Base-by-base conservation (phyloP, 2,113 vertebrate genomes). In the Oncorhynchus tshawytscha region DNA sequence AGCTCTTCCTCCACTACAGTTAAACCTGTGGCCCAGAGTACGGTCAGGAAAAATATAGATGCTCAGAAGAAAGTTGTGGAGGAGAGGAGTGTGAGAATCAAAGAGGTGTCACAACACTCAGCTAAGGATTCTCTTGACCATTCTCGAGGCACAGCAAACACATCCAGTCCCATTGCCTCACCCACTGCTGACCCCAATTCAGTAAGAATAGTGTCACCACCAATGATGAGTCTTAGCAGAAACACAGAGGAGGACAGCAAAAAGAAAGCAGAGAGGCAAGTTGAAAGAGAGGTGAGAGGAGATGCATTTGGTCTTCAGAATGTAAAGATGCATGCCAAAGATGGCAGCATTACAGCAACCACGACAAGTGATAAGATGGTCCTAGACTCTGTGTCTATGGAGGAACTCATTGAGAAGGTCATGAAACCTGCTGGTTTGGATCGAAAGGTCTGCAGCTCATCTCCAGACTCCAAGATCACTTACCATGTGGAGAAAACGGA, bases 331-430 rank as follows among this genome's bases (percentile, higher is more conserved):
- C 51, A 54, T 54, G 16, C 13, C 15, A 54, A 54, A 31, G 24
- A n/a, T 51, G 29, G 69, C 34, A 27, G 78, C 75, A 69, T 39
- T 62, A 15, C 71, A 20, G 12, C 25, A 15, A 60, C 72, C 57
- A 34, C 73, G 82, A 74, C 81, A 72, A 73, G 69, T 80, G 85
- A 91, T 71, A 89, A 89, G 75, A 90, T 84, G 70, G 76, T 84
- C n/a, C 84, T 92, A 67, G 89, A 94, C 66, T 62, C 86, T 1
- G 87, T 91, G 68, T 89, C 85, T 76, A 88, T 94, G n/a, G 88
- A 94, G 74, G 95, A 96, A 57, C 95, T 98, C 31, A 94, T 99
- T 62, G 93, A 45, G 39, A 11, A 93, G 76, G 93, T 96, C 59
- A 93, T 95, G 0, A 95, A 93, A 67, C 92, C 97, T 73, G 92